Conservation (phyloP, 2,797 vertebrate genomes). For the Anguilla obscura region DNA sequence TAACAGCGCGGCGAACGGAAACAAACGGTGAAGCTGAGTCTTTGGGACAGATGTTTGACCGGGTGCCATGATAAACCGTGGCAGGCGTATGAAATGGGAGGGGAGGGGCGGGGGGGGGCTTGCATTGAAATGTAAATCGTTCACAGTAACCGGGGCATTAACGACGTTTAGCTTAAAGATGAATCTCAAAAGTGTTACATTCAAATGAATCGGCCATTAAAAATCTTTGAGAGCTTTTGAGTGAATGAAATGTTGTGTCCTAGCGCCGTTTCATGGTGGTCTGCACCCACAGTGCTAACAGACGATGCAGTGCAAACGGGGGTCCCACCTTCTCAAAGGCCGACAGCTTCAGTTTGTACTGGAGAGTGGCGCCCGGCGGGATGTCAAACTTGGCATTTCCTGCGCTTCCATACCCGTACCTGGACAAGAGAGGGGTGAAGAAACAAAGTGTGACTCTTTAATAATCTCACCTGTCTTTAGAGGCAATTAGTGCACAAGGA, state of each 20-base stretch:
- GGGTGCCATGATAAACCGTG: neutral
- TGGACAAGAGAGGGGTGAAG: constrained; percentile 48
- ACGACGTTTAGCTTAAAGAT: neutral
- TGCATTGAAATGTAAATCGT: neutral
- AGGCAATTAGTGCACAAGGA: neutral
- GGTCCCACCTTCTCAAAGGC: constrained; percentile 88
- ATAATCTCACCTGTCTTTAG: neutral
- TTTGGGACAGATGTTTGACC: neutral
- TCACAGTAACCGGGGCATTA: neutral
- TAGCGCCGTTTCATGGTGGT: neutral
- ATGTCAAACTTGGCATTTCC: constrained; percentile 84
- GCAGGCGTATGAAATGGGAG: neutral
- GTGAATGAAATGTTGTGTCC: neutral
- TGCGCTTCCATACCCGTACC: constrained; percentile 84
- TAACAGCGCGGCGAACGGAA: neutral
- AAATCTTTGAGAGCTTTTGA: neutral
- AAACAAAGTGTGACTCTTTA: neutral
- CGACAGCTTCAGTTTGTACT: constrained; percentile 86
- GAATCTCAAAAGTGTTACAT: neutral
- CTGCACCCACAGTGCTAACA: neutral
- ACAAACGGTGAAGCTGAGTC: neutral
- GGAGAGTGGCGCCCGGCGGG: constrained; percentile 80
- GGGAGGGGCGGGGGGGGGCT: neutral
- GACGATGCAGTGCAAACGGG: neutral
- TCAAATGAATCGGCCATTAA: neutral